phyloP scores from a whole-genome alignment of 2,888 invertebrate species.

The Plebejus anna region DNA sequence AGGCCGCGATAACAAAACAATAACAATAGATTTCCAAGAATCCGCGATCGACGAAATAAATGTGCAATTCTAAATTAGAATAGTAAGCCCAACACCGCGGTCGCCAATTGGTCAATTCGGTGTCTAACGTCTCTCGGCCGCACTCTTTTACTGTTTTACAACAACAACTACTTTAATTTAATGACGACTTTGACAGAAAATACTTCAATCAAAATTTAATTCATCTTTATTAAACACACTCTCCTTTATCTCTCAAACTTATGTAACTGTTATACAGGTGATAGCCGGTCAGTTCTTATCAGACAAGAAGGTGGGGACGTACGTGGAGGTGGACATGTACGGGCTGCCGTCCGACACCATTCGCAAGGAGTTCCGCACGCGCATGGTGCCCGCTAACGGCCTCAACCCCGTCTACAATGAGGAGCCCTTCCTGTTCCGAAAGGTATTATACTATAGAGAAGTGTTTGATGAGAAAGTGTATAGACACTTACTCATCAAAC shows the following conservation, averaged over 20 bases:
- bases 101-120: too few species aligned
- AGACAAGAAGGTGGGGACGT: conserved; percentile 99
- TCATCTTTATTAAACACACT: neutral
- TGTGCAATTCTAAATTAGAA: too few species aligned
- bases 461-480: neutral
- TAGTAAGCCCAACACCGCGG: too few species aligned
- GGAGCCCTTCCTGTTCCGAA: conserved; percentile 98
- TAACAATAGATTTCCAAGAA: too few species aligned
- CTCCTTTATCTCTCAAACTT: neutral
- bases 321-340: conserved; percentile 99
- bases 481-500: too few species aligned
- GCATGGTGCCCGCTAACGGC: conserved; percentile 98
- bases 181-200: too few species aligned
- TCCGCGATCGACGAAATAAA: too few species aligned
- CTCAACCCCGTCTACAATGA: conserved; percentile 99
- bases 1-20: too few species aligned
- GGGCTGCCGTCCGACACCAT: conserved; percentile 98
- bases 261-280: conserved; percentile 76
- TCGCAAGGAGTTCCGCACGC: conserved; percentile 97
- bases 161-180: too few species aligned
- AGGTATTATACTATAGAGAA: conserved; percentile 72
- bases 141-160: too few species aligned
- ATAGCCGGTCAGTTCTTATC: conserved; percentile 99
- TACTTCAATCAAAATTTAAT: too few species aligned
- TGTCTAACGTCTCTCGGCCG: too few species aligned